phyloP scores from a whole-genome alignment of 2,888 invertebrate genomes.

The Clitarchus hookeri region DNA sequence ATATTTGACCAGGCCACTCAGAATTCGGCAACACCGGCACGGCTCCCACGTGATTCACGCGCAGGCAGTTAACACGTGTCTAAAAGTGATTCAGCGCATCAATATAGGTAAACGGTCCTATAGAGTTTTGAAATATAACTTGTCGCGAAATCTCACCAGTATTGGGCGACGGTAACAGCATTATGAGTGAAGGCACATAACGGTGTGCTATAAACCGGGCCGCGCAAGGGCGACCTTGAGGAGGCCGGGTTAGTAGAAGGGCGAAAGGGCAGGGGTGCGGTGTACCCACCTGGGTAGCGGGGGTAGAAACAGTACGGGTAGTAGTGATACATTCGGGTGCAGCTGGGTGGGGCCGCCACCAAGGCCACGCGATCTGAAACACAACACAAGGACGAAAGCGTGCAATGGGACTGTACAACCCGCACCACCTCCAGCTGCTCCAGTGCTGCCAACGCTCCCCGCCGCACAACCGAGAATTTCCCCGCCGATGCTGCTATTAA shows the following conservation, averaged over 20 bases:
- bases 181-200: too few relatives aligned
- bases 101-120: too few relatives aligned
- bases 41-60: too few relatives aligned
- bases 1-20: too few relatives aligned
- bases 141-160: too few relatives aligned
- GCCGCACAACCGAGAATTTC: neutral
- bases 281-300: constrained; percentile 39
- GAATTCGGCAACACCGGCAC: too few relatives aligned
- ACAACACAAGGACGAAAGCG: constrained; percentile 29
- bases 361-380: constrained; percentile 68
- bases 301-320: constrained; percentile 61
- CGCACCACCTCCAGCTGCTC: neutral
- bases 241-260: neutral
- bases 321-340: constrained; percentile 66
- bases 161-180: too few relatives aligned
- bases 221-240: too few relatives aligned
- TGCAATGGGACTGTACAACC: neutral
- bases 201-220: too few relatives aligned
- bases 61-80: too few relatives aligned
- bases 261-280: neutral
- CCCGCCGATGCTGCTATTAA: neutral
- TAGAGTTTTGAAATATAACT: too few relatives aligned
- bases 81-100: too few relatives aligned
- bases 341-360: constrained; percentile 65
- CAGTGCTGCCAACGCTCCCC: neutral